Evolutionary conservation across 92 coral and sea anemone genomes (phyloP), one percentile per base, ranked within the genome.

Genomic region (Siderastrea siderea): DNA sequence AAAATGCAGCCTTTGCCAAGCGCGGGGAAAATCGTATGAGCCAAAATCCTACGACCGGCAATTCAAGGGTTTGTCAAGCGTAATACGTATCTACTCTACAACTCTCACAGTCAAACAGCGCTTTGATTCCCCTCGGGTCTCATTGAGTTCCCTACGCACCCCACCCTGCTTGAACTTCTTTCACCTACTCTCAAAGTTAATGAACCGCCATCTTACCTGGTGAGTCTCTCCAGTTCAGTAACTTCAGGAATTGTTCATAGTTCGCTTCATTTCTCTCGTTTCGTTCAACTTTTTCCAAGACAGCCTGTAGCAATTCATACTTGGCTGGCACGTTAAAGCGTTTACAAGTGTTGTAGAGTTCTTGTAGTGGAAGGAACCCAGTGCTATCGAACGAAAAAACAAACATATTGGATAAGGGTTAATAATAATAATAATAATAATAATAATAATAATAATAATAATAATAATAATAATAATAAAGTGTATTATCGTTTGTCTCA

Each of bases 291-390:
- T 90, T 90, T 86, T 93, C 73, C 8, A 97, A 89, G 64, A 97
- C 82, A 17, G 85, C 96, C 59, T 89, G 96, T 48, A 97, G 86
- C 62, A 97, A 87, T 68, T 97, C 97, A 44, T 92, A 90, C 80
- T 97, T 97, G 54, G 96, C 99, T 4, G 99, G 99, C 43, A 97
- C 95, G 66, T 92, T 95, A 78, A 97, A 97, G 62, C 98, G 91
- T 73, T 87, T 93, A 68, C 98, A 93, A 51, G 93, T 89, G 79
- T 97, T 97, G 88, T 97, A 96, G 62, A 97, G 90, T 79, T 96
- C 98, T 81, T 95, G 90, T 68, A 95, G 84, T 15, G 95, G 95
- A 81, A 97, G 83, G 71, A 86, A 89, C 59, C 99, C 99, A 86
- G 93, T 90, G 59, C 99, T 97, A 83, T 26, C 6, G 53, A 74